Base-by-base conservation (phyloP, 1,140 invertebrate genomes). In the Zophobas atratus region DNA sequence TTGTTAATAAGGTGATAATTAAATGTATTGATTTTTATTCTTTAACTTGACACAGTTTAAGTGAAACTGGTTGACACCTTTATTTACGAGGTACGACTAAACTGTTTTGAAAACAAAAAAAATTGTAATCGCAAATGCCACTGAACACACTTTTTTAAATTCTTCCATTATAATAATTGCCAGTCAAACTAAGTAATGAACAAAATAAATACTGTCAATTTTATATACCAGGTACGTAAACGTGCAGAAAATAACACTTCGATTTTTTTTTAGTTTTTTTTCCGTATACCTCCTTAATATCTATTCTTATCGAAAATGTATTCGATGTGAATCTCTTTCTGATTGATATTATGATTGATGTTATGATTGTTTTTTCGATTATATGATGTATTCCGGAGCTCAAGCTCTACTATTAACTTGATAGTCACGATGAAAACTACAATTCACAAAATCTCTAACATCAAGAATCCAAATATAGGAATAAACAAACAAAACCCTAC, bases 301-400 rank as follows among this genome's bases (percentile, higher is more conserved):
- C 60, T 67, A 67, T 67, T 67, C 60, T 43, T 43, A 67, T 67
- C 60, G 41, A 41, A 67, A 67, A 43, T 41, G 33, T 67, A 6
- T 67, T 6, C 2, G 41, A 67, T 43, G 39, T 20, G 38, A 6
- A 38, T 67, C 60, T 67, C n/a, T 33, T 63, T 63, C 43, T 67
- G 60, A 67, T 67, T 67, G 39, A 67, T 67, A 67, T 67, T 43
- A 38, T 5, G 60, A 46, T 46, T 67, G 41, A 43, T 67, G 39
- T 46, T 39, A 38, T 43, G 60, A 67, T 67, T 67, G 60, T 67
- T 67, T 67, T 67, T 67, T 43, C 39, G 60, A 67, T 67, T 41
- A 67, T 4, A 67, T 63, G 6, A 63, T 38, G 2, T 63, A 63
- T 20, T 51, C 49, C 6, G 4, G 20, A 51, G 20, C 20, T 20